phyloP scores from a whole-genome alignment of 2,888 invertebrate genomes.

The Scaptomyza polygonia region DNA sequence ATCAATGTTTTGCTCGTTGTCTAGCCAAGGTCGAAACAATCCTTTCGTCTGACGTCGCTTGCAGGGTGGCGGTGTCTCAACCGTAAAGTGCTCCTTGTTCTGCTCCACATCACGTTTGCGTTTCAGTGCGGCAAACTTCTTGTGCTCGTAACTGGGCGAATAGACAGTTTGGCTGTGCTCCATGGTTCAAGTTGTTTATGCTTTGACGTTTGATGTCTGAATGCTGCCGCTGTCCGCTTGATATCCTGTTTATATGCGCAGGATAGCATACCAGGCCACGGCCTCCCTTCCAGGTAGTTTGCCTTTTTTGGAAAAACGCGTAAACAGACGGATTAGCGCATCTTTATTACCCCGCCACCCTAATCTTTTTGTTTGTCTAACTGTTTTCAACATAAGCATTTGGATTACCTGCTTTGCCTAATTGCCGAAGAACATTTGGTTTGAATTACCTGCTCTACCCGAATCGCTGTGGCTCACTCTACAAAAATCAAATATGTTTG shows the following conservation, averaged over 20 bases:
- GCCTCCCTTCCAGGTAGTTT: conserved; percentile 27
- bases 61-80: conserved; percentile 3
- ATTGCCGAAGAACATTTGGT: conserved; percentile 31
- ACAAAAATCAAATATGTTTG: conserved; percentile 27
- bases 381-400: conserved; percentile 21
- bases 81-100: conserved; percentile 29
- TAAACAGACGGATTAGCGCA: conserved; percentile 64
- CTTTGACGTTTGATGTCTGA: conserved; percentile 52
- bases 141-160: conserved; percentile 47
- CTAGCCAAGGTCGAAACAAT: conserved; percentile 66
- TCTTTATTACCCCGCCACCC: conserved; percentile 57
- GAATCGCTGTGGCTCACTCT: neutral
- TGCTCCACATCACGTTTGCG: conserved; percentile 50
- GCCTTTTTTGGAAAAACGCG: conserved; percentile 11
- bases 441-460: conserved; percentile 21
- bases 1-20: conserved; percentile 48
- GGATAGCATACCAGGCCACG: neutral
- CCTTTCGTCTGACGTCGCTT: conserved; percentile 51
- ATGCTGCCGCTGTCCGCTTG: conserved; percentile 34
- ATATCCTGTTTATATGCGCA: conserved; percentile 66
- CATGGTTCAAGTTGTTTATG: conserved; percentile 43
- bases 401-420: conserved; percentile 55
- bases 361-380: conserved; percentile 32
- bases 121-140: conserved; percentile 55
- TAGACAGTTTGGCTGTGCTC: neutral